Evolutionary conservation across 2,113 vertebrate species (phyloP).

Genomic region (Equus quagga): DNA sequence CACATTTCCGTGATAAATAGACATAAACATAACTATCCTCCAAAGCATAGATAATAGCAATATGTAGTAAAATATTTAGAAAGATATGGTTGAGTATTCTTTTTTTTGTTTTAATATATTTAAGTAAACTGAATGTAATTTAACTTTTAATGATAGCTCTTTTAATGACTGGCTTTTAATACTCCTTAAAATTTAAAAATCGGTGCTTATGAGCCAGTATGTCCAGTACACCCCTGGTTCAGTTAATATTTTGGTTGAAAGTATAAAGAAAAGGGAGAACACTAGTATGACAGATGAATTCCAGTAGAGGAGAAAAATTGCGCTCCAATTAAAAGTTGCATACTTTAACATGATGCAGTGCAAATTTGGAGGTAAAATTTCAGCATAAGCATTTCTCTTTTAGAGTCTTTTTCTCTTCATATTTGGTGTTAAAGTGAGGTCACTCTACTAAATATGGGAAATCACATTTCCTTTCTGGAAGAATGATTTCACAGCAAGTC

Average conservation of each 20-base stretch:
- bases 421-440: background rate
- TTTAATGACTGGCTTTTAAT: background rate
- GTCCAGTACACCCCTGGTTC: background rate
- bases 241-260: background rate
- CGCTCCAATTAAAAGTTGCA: background rate
- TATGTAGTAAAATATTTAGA: background rate
- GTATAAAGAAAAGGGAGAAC: background rate
- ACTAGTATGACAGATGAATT: background rate
- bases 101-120: background rate
- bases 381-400: background rate
- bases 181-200: background rate
- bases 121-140: background rate
- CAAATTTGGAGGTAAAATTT: background rate
- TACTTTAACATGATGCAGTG: background rate
- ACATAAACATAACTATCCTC: background rate
- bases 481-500: constrained; percentile 45
- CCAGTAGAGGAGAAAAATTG: background rate
- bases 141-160: background rate
- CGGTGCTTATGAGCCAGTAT: background rate
- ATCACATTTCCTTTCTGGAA: constrained; percentile 29
- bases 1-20: background rate
- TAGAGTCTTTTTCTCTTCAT: constrained; percentile 45
- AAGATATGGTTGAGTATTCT: background rate
- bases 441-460: constrained; percentile 28
- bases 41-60: background rate